Evolutionary conservation across 2,888 invertebrate species (phyloP).

Genomic region (Zygaena filipendulae): DNA sequence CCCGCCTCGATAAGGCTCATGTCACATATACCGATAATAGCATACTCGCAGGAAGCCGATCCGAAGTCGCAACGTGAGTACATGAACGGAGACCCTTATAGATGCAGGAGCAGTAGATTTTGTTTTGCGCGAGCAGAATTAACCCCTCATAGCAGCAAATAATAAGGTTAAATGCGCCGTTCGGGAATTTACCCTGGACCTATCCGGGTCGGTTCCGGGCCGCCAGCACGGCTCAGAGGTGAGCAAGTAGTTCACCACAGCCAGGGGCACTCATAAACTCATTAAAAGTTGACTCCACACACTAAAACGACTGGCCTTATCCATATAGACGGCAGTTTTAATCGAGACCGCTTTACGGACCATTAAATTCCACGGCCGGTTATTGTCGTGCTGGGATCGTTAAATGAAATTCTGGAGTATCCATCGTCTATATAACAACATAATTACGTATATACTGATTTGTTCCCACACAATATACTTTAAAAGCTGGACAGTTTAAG

Average conservation of each 20-base stretch:
- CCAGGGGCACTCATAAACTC: conserved; percentile 48
- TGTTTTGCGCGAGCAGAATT: too few species aligned
- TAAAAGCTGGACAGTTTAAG: too few species aligned
- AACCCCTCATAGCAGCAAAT: conserved; percentile 21
- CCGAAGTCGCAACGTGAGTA: too few species aligned
- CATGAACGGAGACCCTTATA: too few species aligned
- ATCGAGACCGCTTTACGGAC: conserved; percentile 56
- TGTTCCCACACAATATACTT: too few species aligned
- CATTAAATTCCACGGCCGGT: conserved; percentile 54
- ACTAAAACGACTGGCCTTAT: conserved; percentile 49
- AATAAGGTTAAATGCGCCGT: conserved; percentile 30
- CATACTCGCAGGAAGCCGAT: too few species aligned
- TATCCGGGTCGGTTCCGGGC: conserved; percentile 23
- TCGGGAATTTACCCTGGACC: conserved; percentile 27
- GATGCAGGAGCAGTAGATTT: too few species aligned
- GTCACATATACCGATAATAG: too few species aligned
- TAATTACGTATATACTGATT: conserved; percentile 10
- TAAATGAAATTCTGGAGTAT: conserved; percentile 53
- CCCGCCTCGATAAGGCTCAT: too few species aligned
- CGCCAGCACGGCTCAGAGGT: conserved; percentile 17
- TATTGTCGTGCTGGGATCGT: conserved; percentile 56
- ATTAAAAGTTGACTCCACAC: conserved; percentile 57
- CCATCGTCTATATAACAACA: too few species aligned
- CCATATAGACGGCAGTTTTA: conserved; percentile 56
- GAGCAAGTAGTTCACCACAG: neutral